Evolutionary conservation across 2,888 invertebrate genomes (phyloP), one percentile per base, ranked within the genome.

Genomic region (Sinohyriopsis cumingii): DNA sequence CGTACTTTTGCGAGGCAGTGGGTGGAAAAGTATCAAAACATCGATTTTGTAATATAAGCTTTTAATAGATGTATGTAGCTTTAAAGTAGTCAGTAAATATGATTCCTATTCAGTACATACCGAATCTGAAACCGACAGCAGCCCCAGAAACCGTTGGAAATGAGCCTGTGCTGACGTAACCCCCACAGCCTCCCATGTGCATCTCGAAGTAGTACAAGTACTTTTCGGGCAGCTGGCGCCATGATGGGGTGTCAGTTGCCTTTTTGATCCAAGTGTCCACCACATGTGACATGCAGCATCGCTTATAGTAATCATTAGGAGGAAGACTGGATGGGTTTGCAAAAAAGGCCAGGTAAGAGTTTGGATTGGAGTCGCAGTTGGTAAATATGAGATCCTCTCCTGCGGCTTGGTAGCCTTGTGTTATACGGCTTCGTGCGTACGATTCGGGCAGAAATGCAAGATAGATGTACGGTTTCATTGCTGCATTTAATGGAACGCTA

Each of bases 101-200:
- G 1, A 33, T 33, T 0, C 33, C 25, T 18, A 24, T n/a, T 20
- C 20, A n/a, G 2, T 20, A 61, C 63, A 9, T 54, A 54, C 63
- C 53, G 25, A 65, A 65, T 19, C 33, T 59, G 24, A 65, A 25
- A 19, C 65, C 65, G 15, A 65, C n/a, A 1, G 57, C 65, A 18
- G 18, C 59, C 20, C 65, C 65, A 20, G 22, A 24, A 5, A 56
- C 55, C 6, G 24, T 59, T 33, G 33, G 33, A 33, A 33, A 33
- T 33, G 33, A 33, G 33, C 9, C 33, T 33, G 33, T 33, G n/a
- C n/a, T n/a, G n/a, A n/a, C n/a, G n/a, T n/a, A n/a, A n/a, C n/a
- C n/a, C n/a, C n/a, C n/a, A n/a, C 33, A 33, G 15, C 65, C 65
- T 59, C 65, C 65, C 57, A 65, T 57, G 45, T 65, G 65, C 65